Evolutionary conservation across 2,797 vertebrate genomes (phyloP), one percentile per base, ranked within the genome.

Genomic region (Ptychadena robeensis): DNA sequence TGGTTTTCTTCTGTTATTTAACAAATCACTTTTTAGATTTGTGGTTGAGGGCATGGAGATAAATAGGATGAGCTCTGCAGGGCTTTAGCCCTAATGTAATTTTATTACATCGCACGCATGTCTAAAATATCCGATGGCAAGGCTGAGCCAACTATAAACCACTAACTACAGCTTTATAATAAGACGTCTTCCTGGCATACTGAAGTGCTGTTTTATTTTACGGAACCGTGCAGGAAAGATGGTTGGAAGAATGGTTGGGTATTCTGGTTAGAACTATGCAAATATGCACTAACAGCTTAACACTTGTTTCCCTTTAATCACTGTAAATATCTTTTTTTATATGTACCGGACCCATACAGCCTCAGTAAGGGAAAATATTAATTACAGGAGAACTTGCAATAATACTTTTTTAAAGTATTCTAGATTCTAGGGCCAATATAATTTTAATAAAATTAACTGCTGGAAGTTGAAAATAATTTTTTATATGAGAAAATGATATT

Each of bases 1-100:
- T 66, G 81, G 81, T 78, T 83, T 83, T 72, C 78, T 78, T 83
- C 44, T 32, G 57, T 72, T 71, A 83, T 66, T 72, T 72, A 77
- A 77, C 74, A 79, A 77, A 83, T 78, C 32, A 53, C 22, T 72
- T 65, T 77, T 77, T 57, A 78, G 68, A 73, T 78, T 72, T 83
- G 74, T 73, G 74, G 74, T 67, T 73, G 69, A 59, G 81, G 68
- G 28, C 67, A 72, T 66, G 68, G 68, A 79, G 57, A 77, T 64
- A 67, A 72, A 82, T 67, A 25, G 66, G 40, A 65, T 34, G 38
- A 53, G 64, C 28, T 28, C 27, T 28, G 14, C 28, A 38, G 31
- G 35, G 71, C 70, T 65, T 72, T 73, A 15, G 28, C 27, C 69
- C 22, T 67, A 57, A 73, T 71, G 57, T 71, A 15, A 22, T 69